Evolutionary conservation across 2,797 vertebrate species (phyloP).

Genomic region (Syngnathus rostellatus): DNA sequence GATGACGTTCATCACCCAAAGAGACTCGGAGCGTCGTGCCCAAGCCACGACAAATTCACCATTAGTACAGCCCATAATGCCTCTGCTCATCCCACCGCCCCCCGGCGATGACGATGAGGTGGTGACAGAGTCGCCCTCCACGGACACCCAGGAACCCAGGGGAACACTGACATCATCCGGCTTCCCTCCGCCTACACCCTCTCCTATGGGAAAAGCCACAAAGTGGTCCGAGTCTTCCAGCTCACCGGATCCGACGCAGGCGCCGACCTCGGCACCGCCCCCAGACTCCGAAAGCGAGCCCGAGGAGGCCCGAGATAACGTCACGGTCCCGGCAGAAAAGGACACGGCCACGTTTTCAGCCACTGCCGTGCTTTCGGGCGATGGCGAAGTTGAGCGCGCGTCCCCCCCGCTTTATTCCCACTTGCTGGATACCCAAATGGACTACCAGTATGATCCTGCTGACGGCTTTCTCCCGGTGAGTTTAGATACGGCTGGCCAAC

Average conservation of each 20-base stretch:
- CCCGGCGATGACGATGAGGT: conserved; percentile 39
- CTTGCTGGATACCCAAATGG: conserved; percentile 74
- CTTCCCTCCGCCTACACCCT: conserved; percentile 33
- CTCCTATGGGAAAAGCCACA: conserved; percentile 45
- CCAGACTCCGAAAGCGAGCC: neutral
- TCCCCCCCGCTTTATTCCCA: conserved; percentile 73
- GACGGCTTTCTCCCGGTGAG: conserved; percentile 83
- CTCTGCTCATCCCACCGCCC: conserved; percentile 32
- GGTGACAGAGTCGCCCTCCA: conserved; percentile 37
- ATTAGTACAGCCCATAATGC: conserved; percentile 21
- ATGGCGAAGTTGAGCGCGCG: conserved; percentile 79
- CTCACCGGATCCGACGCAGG: conserved; percentile 27
- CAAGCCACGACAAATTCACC: conserved; percentile 27
- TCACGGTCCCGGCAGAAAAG: conserved; percentile 62
- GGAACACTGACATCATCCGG: conserved; percentile 24
- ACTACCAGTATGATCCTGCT: conserved; percentile 84
- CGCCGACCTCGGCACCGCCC: conserved; percentile 11
- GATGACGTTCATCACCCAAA: conserved; percentile 12
- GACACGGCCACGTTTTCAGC: conserved; percentile 80
- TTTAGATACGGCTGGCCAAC: conserved; percentile 25
- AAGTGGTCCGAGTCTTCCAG: conserved; percentile 28
- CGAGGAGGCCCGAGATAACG: conserved; percentile 6
- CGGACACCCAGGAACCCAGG: conserved; percentile 37
- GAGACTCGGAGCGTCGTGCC: neutral
- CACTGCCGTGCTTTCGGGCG: conserved; percentile 84